phyloP scores from a whole-genome alignment of 2,113 vertebrate species.

The Mormoops blainvillei region DNA sequence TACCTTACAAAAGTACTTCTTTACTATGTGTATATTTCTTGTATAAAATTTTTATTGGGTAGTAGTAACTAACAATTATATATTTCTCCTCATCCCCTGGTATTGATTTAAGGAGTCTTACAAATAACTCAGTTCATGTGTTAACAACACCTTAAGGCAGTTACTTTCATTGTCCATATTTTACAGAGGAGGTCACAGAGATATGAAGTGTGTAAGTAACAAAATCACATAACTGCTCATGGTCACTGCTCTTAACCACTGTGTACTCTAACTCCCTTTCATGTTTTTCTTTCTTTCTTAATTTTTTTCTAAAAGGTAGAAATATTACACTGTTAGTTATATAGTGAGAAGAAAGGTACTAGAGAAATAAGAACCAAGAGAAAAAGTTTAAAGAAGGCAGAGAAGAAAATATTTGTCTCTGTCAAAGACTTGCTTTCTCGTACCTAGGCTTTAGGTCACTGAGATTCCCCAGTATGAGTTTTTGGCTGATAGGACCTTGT shows the following conservation, averaged over 20 bases:
- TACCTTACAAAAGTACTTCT: background rate
- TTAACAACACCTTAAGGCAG: background rate
- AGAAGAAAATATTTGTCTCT: background rate
- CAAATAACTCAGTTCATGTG: background rate
- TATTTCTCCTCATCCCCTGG: background rate
- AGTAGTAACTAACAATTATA: background rate
- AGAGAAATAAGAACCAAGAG: background rate
- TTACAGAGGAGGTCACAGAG: background rate
- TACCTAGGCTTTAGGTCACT: background rate
- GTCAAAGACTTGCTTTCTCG: background rate
- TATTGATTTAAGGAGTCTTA: background rate
- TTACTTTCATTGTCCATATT: background rate
- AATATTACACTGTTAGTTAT: background rate
- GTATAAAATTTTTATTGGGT: background rate
- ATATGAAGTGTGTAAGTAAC: background rate
- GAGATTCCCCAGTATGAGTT: background rate
- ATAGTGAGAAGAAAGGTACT: background rate
- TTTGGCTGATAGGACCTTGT: background rate
- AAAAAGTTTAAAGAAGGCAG: background rate
- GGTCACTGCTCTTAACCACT: background rate
- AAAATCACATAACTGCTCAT: background rate
- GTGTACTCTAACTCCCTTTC: background rate
- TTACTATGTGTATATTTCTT: background rate
- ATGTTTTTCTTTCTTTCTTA: background rate
- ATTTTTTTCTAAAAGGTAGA: background rate